phyloP scores from a whole-genome alignment of 2,113 vertebrate species.

The Psittacula cyanocephala region DNA sequence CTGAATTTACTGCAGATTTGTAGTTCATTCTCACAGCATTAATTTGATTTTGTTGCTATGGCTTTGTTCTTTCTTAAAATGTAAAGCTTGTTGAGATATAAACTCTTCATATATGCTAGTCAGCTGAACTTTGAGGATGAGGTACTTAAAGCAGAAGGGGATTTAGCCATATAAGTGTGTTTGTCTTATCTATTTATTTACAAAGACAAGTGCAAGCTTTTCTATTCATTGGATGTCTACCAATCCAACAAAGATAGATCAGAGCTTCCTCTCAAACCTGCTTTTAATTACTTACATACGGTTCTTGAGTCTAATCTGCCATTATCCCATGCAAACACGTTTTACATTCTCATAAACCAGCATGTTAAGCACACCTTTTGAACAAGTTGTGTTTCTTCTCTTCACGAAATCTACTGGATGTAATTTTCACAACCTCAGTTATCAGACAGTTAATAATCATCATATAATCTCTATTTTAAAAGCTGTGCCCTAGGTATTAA shows the following conservation, averaged over 20 bases:
- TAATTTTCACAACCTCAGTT: neutral
- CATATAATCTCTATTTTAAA: neutral
- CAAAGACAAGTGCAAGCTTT: neutral
- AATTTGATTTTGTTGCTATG: neutral
- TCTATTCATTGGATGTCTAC: neutral
- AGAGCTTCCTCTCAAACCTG: neutral
- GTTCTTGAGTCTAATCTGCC: neutral
- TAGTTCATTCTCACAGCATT: neutral
- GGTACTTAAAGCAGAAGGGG: neutral
- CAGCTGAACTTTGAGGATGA: neutral
- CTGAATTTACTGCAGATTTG: neutral
- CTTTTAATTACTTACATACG: neutral
- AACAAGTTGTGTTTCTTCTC: neutral
- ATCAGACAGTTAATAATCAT: neutral
- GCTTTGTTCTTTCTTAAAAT: neutral
- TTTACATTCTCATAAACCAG: neutral
- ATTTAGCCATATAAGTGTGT: neutral
- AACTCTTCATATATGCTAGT: neutral
- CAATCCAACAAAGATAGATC: neutral
- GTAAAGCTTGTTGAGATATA: neutral
- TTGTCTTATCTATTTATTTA: neutral
- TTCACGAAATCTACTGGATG: rapidly evolving
- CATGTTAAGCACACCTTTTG: neutral
- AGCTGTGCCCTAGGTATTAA: neutral
- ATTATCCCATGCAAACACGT: neutral